Base-by-base conservation (phyloP, 2,888 invertebrate genomes). In the Coenonympha glycerion region DNA sequence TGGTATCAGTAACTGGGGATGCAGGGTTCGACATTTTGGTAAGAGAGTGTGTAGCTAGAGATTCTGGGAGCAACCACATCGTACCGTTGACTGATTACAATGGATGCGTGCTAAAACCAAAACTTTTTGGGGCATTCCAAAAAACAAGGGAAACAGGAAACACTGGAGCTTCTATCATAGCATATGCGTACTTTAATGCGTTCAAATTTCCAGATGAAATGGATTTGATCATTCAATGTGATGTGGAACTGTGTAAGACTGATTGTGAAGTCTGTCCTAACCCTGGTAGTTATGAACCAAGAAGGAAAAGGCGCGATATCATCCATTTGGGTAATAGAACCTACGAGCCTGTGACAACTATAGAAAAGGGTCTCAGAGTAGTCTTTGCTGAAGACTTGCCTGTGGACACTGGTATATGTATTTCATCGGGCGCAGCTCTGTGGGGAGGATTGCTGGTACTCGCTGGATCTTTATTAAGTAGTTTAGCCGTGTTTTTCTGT, bases 181-280 rank as follows among this genome's bases (percentile, higher is more conserved):
- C 93, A 0, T 94, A 90, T 63, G 93, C 95, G 0, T 93, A 88
- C 87, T 93, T 94, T 80, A 93, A 92, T 68, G 93, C 93, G 0
- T 93, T 93, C 77, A 94, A 94, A 76, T 95, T 95, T 86, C 94
- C 94, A 0, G 94, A 95, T 65, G 91, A 93, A 40, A 94, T 94
- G 92, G 94, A 95, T 63, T 79, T 95, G 41, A 91, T 92, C 60
- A 90, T 95, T 52, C 94, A 94, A 71, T 95, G 95, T 64, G 93
- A 94, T 57, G 92, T 95, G 0, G 94, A 94, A 66, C 79, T 95
- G 0, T 95, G 94, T 68, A 94, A 94, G 77, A 92, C 91, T 9
- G 91, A 92, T 61, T 95, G 95, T 65, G 92, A 92, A 51, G 89
- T 91, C 22, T 94, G 94, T 62, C 90, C 92, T 0, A 89, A 90